phyloP scores from a whole-genome alignment of 2,797 vertebrate genomes.

The Synanceia verrucosa region DNA sequence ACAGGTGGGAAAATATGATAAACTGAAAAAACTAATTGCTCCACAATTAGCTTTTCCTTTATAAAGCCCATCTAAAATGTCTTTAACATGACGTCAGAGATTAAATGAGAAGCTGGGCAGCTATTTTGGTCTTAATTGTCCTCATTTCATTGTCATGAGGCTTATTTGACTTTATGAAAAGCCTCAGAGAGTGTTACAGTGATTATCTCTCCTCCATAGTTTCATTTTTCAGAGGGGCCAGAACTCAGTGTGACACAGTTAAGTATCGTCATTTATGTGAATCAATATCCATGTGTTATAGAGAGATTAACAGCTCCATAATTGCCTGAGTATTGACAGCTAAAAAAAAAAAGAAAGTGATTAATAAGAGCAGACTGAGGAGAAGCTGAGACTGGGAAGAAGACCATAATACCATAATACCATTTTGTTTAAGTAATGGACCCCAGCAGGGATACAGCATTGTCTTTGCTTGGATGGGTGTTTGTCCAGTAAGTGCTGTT shows the following conservation, averaged over 20 bases:
- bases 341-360: conserved; percentile 25
- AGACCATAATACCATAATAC: too few relatives aligned
- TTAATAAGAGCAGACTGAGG: conserved; percentile 25
- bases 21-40: too few relatives aligned
- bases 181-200: neutral
- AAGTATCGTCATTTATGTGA: neutral
- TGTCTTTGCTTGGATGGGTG: neutral
- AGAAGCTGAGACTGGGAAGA: conserved; percentile 8
- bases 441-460: neutral
- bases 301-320: conserved; percentile 25
- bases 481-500: neutral
- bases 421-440: conserved; percentile 1
- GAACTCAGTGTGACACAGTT: neutral
- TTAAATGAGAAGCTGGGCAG: conserved; percentile 7
- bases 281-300: conserved; percentile 11
- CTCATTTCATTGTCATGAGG: neutral
- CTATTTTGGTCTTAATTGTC: conserved; percentile 8
- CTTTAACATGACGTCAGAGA: conserved; percentile 2
- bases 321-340: conserved; percentile 14
- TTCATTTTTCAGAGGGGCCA: conserved; percentile 9
- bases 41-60: neutral
- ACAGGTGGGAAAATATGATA: conserved; percentile 50
- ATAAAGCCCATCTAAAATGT: neutral
- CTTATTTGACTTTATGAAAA: conserved; percentile 7
- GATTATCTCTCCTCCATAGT: neutral